phyloP scores from a whole-genome alignment of 2,797 vertebrate genomes.

The Tauraco hartlaubi region DNA sequence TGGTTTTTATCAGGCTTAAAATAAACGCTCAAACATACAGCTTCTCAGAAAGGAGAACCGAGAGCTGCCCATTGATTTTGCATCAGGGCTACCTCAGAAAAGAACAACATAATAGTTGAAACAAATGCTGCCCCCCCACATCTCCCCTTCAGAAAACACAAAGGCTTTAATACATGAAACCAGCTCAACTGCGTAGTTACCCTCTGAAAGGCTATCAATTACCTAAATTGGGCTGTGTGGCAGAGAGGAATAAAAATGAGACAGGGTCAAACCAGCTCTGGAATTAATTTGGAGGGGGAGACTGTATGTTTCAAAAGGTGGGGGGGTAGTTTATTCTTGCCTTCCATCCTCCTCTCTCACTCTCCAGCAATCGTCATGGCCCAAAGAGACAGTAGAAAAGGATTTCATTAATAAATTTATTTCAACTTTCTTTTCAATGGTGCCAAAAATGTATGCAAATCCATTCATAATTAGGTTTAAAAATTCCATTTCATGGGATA shows the following conservation, averaged over 20 bases:
- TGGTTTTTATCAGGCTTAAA: slow-evolving; percentile 14
- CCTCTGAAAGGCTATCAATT: slow-evolving; percentile 30
- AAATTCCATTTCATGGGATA: slow-evolving; percentile 90
- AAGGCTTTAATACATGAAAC: slow-evolving; percentile 7
- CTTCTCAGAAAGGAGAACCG: neutral
- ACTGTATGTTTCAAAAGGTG: neutral
- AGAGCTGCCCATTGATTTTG: slow-evolving; percentile 32
- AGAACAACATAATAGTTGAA: neutral
- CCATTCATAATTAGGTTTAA: slow-evolving; percentile 87
- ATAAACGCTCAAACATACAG: neutral
- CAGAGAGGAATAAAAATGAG: neutral
- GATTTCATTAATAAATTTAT: slow-evolving; percentile 89
- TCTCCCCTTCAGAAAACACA: neutral
- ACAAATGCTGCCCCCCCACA: neutral
- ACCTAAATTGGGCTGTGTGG: neutral
- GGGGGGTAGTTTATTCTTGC: neutral
- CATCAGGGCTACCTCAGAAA: slow-evolving; percentile 4
- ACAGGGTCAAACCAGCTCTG: neutral
- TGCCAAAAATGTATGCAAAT: slow-evolving; percentile 88
- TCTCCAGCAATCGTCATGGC: slow-evolving; percentile 40
- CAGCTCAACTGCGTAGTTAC: neutral
- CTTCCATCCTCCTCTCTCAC: neutral
- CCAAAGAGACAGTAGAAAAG: slow-evolving; percentile 76
- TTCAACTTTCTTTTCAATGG: slow-evolving; percentile 83
- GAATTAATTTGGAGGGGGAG: neutral